Evolutionary conservation across 2,113 vertebrate species (phyloP).

Genomic region (Clarias gariepinus): DNA sequence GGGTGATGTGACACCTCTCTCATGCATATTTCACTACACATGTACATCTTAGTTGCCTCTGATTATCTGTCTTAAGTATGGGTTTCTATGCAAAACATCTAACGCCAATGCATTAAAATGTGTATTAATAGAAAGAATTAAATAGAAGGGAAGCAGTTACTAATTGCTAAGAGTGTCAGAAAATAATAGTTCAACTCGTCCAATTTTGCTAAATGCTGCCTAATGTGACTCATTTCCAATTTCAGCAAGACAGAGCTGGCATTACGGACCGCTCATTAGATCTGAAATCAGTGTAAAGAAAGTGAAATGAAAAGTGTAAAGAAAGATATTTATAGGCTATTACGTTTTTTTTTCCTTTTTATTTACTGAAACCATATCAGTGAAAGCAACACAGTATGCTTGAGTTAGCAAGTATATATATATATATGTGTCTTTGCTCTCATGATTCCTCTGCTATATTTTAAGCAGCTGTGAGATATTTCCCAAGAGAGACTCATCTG

Average conservation of each 20-base stretch:
- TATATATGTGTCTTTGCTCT: conserved; percentile 23
- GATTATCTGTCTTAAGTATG: conserved; percentile 35
- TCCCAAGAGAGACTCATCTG: conserved; percentile 42
- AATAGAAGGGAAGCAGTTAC: background rate
- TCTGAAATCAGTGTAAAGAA: background rate
- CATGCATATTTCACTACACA: conserved; percentile 49
- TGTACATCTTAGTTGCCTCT: conserved; percentile 33
- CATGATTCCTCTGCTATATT: conserved; percentile 35
- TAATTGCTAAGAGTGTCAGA: background rate
- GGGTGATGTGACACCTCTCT: conserved; percentile 20
- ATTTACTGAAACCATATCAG: background rate
- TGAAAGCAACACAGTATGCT: background rate
- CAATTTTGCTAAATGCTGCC: background rate
- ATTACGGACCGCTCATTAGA: conserved; percentile 1
- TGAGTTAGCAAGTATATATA: background rate
- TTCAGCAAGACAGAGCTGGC: background rate
- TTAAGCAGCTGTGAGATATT: conserved; percentile 47
- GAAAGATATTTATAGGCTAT: background rate
- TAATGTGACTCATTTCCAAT: background rate
- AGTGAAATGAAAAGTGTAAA: background rate
- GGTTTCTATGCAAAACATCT: background rate
- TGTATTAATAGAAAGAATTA: background rate
- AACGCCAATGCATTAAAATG: background rate
- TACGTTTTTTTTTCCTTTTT: background rate
- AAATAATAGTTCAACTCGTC: background rate